Evolutionary conservation across 1,140 invertebrate species (phyloP).

Genomic region (Saccostrea echinata): DNA sequence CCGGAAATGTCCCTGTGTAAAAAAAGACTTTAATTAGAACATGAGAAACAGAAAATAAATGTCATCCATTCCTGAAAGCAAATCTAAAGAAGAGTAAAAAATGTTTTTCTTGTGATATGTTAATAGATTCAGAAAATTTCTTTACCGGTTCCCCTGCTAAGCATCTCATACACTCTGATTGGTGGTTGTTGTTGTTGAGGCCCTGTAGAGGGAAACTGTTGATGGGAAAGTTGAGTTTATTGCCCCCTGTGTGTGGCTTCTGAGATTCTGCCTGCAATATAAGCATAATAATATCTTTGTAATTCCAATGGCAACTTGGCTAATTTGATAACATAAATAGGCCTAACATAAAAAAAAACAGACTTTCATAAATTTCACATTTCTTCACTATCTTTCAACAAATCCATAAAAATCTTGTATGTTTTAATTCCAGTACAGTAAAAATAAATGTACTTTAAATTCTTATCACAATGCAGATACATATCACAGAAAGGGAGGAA

Average conservation of each 20-base stretch:
- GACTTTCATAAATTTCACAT: not conserved
- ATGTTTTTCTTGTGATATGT: not conserved
- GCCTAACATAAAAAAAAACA: not conserved
- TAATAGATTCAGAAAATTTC: not conserved
- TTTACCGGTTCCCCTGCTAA: conserved; percentile 38
- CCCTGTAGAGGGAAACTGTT: conserved; percentile 3
- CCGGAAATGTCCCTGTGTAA: not conserved
- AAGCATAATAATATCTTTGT: not conserved
- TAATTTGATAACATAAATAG: not conserved
- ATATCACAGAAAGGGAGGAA: no score
- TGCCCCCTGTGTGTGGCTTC: not conserved
- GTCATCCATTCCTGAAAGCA: not conserved
- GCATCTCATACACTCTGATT: not conserved
- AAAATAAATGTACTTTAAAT: no score
- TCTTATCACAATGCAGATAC: no score
- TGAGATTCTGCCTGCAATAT: conserved; percentile 1
- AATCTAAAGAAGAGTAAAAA: not conserved
- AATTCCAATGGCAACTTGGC: not conserved
- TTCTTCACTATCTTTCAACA: not conserved
- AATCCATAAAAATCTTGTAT: not conserved
- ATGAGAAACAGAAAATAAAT: not conserved
- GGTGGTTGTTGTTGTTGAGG: conserved; percentile 21
- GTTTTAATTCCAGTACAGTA: not conserved
- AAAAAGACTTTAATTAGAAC: not conserved
- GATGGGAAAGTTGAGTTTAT: not conserved